These are phyloP conservation scores for Plagodis pulveraria DNA, from an alignment of 2,888 invertebrate species.

Conservation along the genomic window DNA sequence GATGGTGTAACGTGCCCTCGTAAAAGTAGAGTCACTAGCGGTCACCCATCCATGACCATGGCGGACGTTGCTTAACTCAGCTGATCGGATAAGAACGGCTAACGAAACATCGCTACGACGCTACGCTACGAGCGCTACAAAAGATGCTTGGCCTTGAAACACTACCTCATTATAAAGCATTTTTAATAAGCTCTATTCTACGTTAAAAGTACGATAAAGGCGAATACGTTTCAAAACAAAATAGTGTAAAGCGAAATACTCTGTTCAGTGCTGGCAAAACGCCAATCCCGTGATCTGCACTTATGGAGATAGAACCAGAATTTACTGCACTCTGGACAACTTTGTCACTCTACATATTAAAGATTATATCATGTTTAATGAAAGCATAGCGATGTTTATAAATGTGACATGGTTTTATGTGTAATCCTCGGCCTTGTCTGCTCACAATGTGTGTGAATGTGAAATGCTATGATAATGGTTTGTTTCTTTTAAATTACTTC, in stretches of 20 bases:
- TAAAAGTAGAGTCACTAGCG: no score
- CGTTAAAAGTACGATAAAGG: slow-evolving; percentile 4
- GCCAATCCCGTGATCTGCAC: slow-evolving; percentile 32
- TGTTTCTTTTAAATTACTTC: slow-evolving; percentile 42
- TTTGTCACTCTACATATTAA: slow-evolving; percentile 4
- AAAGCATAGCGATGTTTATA: no score
- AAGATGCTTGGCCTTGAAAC: no score
- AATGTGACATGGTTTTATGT: neutral
- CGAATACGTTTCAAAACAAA: slow-evolving; percentile 1
- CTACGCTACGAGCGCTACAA: no score
- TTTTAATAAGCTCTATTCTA: no score
- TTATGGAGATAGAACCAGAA: slow-evolving; percentile 1
- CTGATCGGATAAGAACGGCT: no score
- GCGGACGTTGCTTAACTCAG: no score
- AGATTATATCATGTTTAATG: neutral
- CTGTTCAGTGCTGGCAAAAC: slow-evolving; percentile 38
- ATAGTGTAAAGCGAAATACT: slow-evolving; percentile 26
- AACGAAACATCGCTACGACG: no score
- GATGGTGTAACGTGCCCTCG: no score
- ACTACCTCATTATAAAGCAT: no score
- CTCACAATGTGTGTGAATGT: slow-evolving; percentile 35
- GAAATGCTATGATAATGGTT: slow-evolving; percentile 47
- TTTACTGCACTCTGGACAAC: slow-evolving; percentile 1
- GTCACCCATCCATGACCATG: no score
- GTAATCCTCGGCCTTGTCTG: slow-evolving; percentile 2